phyloP scores from a whole-genome alignment of 2,113 vertebrate species.

The Hystrix brachyura region DNA sequence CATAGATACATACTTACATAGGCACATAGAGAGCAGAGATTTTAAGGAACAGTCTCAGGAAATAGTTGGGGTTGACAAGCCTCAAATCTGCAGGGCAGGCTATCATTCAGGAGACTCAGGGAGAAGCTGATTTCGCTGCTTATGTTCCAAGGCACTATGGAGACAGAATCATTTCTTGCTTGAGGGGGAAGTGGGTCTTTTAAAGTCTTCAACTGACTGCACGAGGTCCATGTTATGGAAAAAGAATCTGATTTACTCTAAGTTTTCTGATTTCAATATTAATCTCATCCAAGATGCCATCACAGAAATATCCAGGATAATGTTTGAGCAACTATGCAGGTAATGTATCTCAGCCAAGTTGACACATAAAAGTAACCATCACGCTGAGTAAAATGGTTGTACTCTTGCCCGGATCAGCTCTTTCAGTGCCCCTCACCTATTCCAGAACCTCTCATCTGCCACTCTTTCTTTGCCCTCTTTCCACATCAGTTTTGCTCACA shows the following conservation, averaged over 20 bases:
- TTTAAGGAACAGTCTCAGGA: not conserved
- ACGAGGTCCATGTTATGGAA: not conserved
- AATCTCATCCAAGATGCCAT: not conserved
- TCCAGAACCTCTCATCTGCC: not conserved
- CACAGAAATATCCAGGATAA: not conserved
- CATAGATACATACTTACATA: not conserved
- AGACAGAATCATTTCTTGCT: not conserved
- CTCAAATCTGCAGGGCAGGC: not conserved
- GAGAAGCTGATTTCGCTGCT: not conserved
- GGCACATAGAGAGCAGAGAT: not conserved
- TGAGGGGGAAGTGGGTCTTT: not conserved
- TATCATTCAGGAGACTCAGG: not conserved
- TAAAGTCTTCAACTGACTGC: not conserved
- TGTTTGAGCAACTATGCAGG: not conserved
- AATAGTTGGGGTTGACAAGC: not conserved
- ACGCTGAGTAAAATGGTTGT: not conserved
- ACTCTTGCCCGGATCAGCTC: not conserved
- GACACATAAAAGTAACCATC: not conserved
- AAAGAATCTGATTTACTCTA: not conserved
- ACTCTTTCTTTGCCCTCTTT: not conserved
- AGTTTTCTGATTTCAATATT: not conserved
- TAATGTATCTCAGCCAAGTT: not conserved
- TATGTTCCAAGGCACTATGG: not conserved
- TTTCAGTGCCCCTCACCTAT: not conserved
- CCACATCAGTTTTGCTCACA: not conserved